Percentiles rank a stretch among this genome's conserved stretches.
phyloP scores from a whole-genome alignment of 2,888 invertebrate species.

The Tipula confusa region DNA sequence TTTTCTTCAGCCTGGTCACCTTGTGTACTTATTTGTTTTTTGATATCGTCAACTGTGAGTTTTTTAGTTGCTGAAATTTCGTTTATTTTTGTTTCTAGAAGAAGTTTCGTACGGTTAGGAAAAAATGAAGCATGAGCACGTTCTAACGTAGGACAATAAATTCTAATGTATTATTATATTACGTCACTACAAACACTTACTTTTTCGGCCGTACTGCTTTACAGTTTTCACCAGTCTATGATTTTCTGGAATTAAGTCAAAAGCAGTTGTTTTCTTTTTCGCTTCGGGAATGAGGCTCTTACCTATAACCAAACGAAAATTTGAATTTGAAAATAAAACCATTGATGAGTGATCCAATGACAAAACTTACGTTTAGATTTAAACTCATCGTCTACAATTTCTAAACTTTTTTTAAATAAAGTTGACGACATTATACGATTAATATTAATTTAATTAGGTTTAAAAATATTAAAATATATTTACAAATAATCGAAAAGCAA shows the following conservation, averaged over 20 bases:
- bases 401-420: slow-evolving; percentile 29
- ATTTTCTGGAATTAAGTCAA: slow-evolving; percentile 28
- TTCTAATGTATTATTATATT: too few relatives aligned
- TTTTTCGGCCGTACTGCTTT: not conserved
- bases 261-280: not conserved
- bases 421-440: slow-evolving; percentile 27
- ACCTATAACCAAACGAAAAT: not conserved
- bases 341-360: too few relatives aligned
- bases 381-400: slow-evolving; percentile 12
- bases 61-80: not conserved
- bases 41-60: not conserved
- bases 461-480: not conserved
- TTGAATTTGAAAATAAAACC: too few relatives aligned
- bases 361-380: not conserved
- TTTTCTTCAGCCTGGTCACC: not conserved
- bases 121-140: too few relatives aligned
- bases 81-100: not conserved
- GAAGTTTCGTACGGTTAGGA: too few relatives aligned
- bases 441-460: not conserved
- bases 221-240: not conserved
- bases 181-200: too few relatives aligned
- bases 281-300: not conserved
- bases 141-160: too few relatives aligned
- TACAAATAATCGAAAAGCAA: not conserved
- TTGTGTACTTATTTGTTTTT: not conserved